A percentile compares a stretch with the other conserved stretches of the same genome.
Conservation (phyloP, 1,140 invertebrate genomes). For the Aphis craccivora region DNA sequence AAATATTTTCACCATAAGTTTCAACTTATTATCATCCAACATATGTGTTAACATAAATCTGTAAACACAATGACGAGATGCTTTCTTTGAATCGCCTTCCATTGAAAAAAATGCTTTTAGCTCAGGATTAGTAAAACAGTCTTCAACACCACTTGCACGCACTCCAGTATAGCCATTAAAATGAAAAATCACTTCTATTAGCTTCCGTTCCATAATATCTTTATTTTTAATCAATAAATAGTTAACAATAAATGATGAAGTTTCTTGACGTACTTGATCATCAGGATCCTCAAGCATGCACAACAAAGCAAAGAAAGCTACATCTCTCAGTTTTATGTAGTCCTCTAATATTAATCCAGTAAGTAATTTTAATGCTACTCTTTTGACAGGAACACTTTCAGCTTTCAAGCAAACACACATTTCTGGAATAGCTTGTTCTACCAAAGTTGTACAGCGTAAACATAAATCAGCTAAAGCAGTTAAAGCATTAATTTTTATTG, state of each 20-base stretch:
- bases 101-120: slow-evolving; percentile 48
- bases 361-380: slow-evolving; percentile 43
- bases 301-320: slow-evolving; percentile 46
- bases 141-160: background rate
- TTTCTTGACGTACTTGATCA: slow-evolving; percentile 46
- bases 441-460: slow-evolving; percentile 49
- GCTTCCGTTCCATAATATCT: slow-evolving; percentile 46
- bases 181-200: slow-evolving; percentile 54
- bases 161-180: slow-evolving; percentile 51
- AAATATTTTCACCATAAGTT: slow-evolving; percentile 44
- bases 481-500: slow-evolving; percentile 54
- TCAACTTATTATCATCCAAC: slow-evolving; percentile 42
- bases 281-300: slow-evolving; percentile 50
- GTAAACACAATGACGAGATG: slow-evolving; percentile 52
- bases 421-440: slow-evolving; percentile 57
- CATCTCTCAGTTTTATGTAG: slow-evolving; percentile 47
- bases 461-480: slow-evolving; percentile 55
- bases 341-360: slow-evolving; percentile 48
- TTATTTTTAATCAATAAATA: slow-evolving; percentile 52
- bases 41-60: slow-evolving; percentile 55
- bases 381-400: slow-evolving; percentile 34
- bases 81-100: slow-evolving; percentile 49
- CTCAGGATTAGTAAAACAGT: slow-evolving; percentile 47
- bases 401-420: slow-evolving; percentile 53
- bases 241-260: slow-evolving; percentile 52